Evolutionary conservation across 2,888 invertebrate genomes (phyloP).

Genomic region (Smittia sp.): DNA sequence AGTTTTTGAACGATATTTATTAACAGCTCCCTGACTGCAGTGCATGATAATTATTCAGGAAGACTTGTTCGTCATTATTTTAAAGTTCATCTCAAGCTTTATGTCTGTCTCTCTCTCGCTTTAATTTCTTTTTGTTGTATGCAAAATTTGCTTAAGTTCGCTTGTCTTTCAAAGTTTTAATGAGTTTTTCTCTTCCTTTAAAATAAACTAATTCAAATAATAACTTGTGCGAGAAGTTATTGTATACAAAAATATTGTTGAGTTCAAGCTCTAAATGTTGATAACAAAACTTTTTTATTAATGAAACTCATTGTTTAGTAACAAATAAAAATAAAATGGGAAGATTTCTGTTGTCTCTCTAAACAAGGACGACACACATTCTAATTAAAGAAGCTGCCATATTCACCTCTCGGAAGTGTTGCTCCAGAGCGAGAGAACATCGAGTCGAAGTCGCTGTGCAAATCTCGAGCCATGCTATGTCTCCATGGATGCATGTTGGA

Average conservation of each 20-base stretch:
- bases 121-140: neutral
- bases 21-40: neutral
- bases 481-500: conserved; percentile 55
- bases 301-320: conserved; percentile 24
- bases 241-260: neutral
- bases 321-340: conserved; percentile 42
- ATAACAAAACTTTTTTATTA: conserved; percentile 16
- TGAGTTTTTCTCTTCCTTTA: neutral
- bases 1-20: too few relatives aligned
- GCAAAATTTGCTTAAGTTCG: neutral
- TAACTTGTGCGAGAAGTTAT: conserved; percentile 21
- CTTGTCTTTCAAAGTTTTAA: conserved; percentile 1
- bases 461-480: conserved; percentile 64
- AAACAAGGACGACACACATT: conserved; percentile 24
- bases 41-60: neutral
- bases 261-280: neutral
- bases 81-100: neutral
- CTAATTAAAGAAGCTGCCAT: conserved; percentile 44
- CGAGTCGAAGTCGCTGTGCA: conserved; percentile 70
- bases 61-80: neutral
- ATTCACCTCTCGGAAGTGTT: conserved; percentile 69
- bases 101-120: neutral
- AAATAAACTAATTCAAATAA: conserved; percentile 2
- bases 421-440: conserved; percentile 62
- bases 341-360: conserved; percentile 19